A percentile compares a stretch with the other conserved stretches of the same genome.
These are phyloP conservation scores for Merluccius polli DNA, from an alignment of 2,797 vertebrate genomes.

Conservation along the genomic window DNA sequence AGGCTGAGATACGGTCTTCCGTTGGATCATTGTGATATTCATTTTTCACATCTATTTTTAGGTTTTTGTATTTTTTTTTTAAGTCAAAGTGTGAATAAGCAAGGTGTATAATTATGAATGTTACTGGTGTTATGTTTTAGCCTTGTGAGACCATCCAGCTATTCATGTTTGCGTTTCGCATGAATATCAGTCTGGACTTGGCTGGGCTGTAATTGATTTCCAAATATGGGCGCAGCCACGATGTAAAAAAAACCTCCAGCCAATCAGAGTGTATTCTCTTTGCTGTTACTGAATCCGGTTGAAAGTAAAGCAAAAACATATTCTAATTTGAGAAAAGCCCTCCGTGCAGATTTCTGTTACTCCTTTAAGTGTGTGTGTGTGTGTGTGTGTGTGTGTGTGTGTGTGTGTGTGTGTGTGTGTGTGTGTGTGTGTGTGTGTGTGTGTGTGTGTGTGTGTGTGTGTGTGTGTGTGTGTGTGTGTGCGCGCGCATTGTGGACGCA, in stretches of 20 bases:
- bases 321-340: too few species aligned
- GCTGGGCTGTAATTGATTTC: too few species aligned
- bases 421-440: constrained; percentile 2
- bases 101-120: neutral
- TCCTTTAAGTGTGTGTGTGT: neutral
- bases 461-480: constrained; percentile 9
- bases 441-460: neutral
- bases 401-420: constrained; percentile 1
- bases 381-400: constrained; percentile 11
- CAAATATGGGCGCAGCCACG: too few species aligned
- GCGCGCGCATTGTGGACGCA: constrained; percentile 57
- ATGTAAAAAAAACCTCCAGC: neutral
- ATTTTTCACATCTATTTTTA: neutral
- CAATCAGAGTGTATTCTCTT: neutral
- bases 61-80: neutral
- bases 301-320: too few species aligned
- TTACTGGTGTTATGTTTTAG: neutral
- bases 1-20: neutral
- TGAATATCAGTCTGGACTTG: neutral
- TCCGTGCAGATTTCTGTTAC: too few species aligned
- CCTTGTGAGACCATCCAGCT: neutral
- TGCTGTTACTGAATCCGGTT: too few species aligned
- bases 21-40: neutral
- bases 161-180: neutral
- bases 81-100: neutral